These are phyloP conservation scores for Stegophylla sp. DNA, from an alignment of 2,888 invertebrate species.

Conservation along the genomic window DNA sequence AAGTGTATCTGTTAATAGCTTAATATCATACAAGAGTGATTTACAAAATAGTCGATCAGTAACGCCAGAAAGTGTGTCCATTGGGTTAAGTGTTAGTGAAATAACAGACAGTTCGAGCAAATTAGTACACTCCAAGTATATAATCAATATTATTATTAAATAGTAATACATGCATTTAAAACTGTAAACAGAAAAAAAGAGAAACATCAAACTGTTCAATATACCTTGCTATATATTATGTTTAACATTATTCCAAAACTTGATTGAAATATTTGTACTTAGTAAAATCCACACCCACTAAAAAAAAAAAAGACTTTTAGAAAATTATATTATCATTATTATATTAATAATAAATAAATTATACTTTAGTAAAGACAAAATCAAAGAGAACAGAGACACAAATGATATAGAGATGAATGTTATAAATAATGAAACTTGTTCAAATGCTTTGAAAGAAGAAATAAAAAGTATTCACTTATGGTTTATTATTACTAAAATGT, in stretches of 20 bases:
- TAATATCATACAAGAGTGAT: conserved; percentile 40
- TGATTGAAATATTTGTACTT: no score
- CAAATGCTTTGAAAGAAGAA: not conserved
- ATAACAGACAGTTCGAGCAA: conserved; percentile 36
- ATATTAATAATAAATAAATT: no score
- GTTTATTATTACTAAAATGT: not conserved
- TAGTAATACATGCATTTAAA: not conserved
- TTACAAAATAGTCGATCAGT: conserved; percentile 32
- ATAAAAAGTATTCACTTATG: conserved; percentile 10
- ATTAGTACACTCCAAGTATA: conserved; percentile 15
- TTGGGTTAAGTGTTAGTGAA: conserved; percentile 49
- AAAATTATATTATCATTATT: no score
- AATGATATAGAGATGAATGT: not conserved
- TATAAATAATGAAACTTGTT: not conserved
- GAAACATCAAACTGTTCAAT: no score
- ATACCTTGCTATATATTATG: no score
- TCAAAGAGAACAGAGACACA: not conserved
- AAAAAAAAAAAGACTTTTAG: no score
- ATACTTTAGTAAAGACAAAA: conserved; percentile 22
- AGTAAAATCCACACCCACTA: no score
- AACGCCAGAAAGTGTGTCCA: conserved; percentile 51
- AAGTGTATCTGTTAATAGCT: conserved; percentile 22
- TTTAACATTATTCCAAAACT: no score
- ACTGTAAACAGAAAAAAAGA: not conserved
- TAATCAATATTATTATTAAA: not conserved